These are phyloP conservation scores for Loriculus beryllinus DNA, from an alignment of 2,797 vertebrate species.

Conservation along the genomic window DNA sequence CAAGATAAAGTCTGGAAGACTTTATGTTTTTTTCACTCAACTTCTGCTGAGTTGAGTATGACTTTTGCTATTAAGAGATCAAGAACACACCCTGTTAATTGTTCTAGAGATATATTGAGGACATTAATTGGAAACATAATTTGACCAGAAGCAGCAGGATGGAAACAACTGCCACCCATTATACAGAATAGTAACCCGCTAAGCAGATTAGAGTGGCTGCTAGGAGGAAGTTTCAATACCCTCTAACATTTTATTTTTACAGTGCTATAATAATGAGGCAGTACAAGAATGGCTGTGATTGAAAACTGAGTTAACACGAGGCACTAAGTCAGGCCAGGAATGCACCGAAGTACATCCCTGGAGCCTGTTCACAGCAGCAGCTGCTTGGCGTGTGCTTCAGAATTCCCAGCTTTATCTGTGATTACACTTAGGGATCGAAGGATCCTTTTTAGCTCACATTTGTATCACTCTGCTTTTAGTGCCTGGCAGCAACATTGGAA, in stretches of 20 bases:
- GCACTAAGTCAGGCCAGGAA: constrained; percentile 48
- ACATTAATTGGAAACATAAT: constrained; percentile 1
- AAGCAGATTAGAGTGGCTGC: neutral
- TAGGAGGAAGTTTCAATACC: neutral
- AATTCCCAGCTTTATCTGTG: constrained; percentile 30
- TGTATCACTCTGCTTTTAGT: constrained; percentile 39
- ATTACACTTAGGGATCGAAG: neutral
- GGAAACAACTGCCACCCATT: neutral
- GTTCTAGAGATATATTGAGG: neutral
- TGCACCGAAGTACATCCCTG: constrained; percentile 61
- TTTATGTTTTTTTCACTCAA: neutral
- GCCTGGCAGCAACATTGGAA: constrained; percentile 32
- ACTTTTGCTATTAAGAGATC: constrained; percentile 6
- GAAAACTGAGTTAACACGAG: constrained; percentile 45
- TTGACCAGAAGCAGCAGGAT: neutral
- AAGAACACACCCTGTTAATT: constrained; percentile 1
- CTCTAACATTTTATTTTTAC: constrained; percentile 39
- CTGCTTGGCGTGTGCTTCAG: constrained; percentile 48
- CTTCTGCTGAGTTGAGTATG: neutral
- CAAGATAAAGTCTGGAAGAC: neutral
- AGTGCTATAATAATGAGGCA: constrained; percentile 7
- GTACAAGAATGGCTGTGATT: constrained; percentile 40
- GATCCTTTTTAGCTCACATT: constrained; percentile 27
- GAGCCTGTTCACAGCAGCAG: constrained; percentile 59
- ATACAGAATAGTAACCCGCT: neutral